Evolutionary conservation across 2,888 invertebrate genomes (phyloP).

Genomic region (Tupiocoris notatus): DNA sequence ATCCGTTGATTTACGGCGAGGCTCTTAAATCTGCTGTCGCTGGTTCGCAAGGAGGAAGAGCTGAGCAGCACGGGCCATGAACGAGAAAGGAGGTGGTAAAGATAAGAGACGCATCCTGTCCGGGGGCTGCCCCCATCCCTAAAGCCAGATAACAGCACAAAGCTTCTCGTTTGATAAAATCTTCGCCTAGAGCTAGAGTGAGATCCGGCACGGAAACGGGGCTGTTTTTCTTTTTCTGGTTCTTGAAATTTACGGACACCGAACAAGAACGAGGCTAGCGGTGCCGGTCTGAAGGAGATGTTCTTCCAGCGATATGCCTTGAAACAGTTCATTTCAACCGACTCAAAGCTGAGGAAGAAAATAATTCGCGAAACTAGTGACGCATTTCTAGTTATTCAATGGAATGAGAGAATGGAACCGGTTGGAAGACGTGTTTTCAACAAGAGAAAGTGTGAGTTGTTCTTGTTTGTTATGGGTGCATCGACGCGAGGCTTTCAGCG

Average conservation of each 20-base stretch:
- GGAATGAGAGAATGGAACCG: no score
- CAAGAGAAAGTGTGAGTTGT: no score
- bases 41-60: neutral
- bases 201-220: neutral
- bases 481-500: no score
- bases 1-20: neutral
- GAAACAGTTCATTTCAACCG: neutral
- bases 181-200: neutral
- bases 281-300: neutral
- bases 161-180: neutral
- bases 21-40: neutral
- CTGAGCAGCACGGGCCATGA: neutral
- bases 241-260: neutral
- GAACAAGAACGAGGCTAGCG: neutral
- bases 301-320: neutral
- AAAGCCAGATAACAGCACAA: neutral
- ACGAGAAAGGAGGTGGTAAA: neutral
- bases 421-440: no score
- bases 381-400: no score
- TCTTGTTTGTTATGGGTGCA: no score
- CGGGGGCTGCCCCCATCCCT: neutral
- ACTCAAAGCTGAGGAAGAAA: neutral
- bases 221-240: neutral
- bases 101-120: neutral
- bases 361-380: neutral